These are phyloP conservation scores for Calcarius lapponicus DNA, from an alignment of 2,797 vertebrate species.

Conservation along the genomic window DNA sequence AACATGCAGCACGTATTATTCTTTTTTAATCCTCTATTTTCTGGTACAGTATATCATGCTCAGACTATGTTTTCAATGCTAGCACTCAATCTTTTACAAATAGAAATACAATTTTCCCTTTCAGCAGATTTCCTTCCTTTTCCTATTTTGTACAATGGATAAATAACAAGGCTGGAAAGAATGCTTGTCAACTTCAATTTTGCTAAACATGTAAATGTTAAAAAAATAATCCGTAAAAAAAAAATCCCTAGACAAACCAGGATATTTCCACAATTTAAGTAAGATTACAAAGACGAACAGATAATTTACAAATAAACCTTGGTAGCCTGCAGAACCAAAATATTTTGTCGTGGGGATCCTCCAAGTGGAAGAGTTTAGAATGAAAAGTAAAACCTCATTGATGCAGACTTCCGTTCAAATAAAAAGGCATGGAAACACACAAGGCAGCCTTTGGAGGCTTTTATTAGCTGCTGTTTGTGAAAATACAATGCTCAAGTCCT, in stretches of 20 bases:
- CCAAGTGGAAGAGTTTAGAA: neutral
- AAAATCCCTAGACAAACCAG: neutral
- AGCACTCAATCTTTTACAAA: neutral
- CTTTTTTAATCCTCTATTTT: slow-evolving; percentile 4
- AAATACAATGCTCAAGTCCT: neutral
- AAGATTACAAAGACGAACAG: neutral
- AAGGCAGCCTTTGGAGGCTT: neutral
- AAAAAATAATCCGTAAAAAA: neutral
- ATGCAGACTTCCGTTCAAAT: neutral
- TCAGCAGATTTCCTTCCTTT: neutral
- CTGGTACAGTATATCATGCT: neutral
- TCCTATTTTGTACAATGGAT: neutral
- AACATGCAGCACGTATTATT: slow-evolving; percentile 12
- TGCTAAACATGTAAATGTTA: neutral
- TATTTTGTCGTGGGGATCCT: neutral
- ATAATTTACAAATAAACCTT: neutral
- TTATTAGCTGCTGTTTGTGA: neutral
- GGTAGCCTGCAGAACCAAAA: neutral
- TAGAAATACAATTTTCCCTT: neutral
- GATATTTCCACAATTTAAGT: neutral
- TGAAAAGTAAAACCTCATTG: neutral
- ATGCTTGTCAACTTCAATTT: slow-evolving; percentile 7
- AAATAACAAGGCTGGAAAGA: slow-evolving; percentile 24
- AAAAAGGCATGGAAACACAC: neutral
- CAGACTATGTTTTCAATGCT: neutral